Conservation (phyloP, 2,113 vertebrate genomes). For the Rana temporaria region DNA sequence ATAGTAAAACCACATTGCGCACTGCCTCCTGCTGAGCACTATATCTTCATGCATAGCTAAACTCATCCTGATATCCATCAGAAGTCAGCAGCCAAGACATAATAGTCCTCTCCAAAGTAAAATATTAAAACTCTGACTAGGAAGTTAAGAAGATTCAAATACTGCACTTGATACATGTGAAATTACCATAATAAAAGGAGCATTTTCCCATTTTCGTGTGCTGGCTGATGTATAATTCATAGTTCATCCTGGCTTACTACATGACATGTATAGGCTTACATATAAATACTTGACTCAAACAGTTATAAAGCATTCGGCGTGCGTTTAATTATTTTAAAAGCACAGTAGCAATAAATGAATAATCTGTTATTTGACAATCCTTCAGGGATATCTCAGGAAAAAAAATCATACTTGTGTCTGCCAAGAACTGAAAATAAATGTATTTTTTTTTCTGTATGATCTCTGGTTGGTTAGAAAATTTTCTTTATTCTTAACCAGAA, state of each 20-base stretch:
- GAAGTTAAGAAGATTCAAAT: slow-evolving; percentile 36
- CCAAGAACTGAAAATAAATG: too few species aligned
- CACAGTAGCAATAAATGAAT: not conserved
- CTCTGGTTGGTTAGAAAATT: too few species aligned
- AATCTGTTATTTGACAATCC: not conserved
- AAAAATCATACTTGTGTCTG: too few species aligned
- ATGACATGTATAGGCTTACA: slow-evolving; percentile 24
- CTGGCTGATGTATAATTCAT: slow-evolving; percentile 32
- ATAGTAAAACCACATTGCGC: slow-evolving; percentile 33
- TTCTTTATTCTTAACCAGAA: too few species aligned
- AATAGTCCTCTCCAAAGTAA: slow-evolving; percentile 24
- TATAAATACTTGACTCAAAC: slow-evolving; percentile 35
- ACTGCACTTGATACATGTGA: slow-evolving; percentile 26
- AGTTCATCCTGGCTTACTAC: slow-evolving; percentile 21
- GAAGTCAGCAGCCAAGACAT: slow-evolving; percentile 28
- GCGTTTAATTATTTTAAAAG: slow-evolving; percentile 18
- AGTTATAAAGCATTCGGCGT: not conserved
- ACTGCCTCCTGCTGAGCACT: slow-evolving; percentile 32
- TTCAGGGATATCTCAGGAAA: not conserved
- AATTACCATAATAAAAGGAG: slow-evolving; percentile 43
- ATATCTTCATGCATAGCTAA: slow-evolving; percentile 41
- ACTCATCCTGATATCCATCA: slow-evolving; percentile 43
- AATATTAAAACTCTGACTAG: slow-evolving; percentile 41
- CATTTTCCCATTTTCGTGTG: slow-evolving; percentile 22
- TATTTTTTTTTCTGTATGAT: too few species aligned